phyloP scores from a whole-genome alignment of 35 echinoderm and acorn worm species.

The Apostichopus japonicus region DNA sequence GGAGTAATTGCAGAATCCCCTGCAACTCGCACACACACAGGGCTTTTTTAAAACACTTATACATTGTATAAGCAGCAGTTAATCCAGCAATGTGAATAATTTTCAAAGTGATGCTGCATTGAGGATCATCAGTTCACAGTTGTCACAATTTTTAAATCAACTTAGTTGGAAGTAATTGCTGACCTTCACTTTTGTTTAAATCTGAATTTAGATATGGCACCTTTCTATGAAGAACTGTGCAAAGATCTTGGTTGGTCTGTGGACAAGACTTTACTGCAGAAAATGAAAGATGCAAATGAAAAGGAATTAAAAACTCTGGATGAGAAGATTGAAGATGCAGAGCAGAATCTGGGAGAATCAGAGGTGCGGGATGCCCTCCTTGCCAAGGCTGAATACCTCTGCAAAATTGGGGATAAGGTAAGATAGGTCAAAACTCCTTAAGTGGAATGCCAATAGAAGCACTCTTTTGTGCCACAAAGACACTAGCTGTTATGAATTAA shows the following conservation, averaged over 20 bases:
- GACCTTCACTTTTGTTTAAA: not conserved
- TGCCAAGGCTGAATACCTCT: slow-evolving; percentile 90
- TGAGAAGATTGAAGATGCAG: slow-evolving; percentile 89
- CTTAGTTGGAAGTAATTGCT: not conserved
- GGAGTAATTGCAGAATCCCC: no score
- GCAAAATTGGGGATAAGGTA: slow-evolving; percentile 98
- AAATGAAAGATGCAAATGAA: slow-evolving; percentile 93
- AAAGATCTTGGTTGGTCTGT: slow-evolving; percentile 87
- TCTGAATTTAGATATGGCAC: slow-evolving; percentile 83
- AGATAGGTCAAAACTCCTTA: not conserved
- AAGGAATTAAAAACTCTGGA: slow-evolving; percentile 86
- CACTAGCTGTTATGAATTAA: no score
- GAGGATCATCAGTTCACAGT: no score
- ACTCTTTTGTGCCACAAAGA: no score
- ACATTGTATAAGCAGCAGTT: no score
- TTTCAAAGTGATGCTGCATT: no score
- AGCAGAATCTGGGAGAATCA: slow-evolving; percentile 95
- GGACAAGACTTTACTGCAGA: slow-evolving; percentile 73
- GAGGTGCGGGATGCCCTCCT: slow-evolving; percentile 97
- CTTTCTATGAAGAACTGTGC: slow-evolving; percentile 93
- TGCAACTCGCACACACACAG: no score
- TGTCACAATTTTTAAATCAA: not conserved
- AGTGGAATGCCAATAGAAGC: not conserved
- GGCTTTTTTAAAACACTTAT: no score
- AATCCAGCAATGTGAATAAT: no score